phyloP scores from a whole-genome alignment of 1,140 invertebrate genomes.

The Nomia melanderi region DNA sequence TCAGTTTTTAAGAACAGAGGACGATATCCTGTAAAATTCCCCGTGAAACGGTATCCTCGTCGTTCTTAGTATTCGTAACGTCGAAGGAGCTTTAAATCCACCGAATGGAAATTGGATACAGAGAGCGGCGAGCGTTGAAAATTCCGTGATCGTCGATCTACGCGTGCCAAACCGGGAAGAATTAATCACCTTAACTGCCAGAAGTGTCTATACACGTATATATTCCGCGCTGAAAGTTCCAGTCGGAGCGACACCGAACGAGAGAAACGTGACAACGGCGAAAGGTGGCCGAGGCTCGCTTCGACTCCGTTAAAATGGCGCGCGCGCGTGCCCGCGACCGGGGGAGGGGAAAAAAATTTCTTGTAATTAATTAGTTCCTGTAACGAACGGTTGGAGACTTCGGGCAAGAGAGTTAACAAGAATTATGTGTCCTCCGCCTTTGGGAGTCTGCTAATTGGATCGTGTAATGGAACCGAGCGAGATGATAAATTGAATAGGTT shows the following conservation, averaged over 20 bases:
- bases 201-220: no score
- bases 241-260: not conserved
- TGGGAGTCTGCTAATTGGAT: slow-evolving; percentile 60
- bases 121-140: not conserved
- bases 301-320: not conserved
- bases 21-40: not conserved
- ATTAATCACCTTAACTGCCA: not conserved
- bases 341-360: slow-evolving; percentile 8
- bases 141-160: not conserved
- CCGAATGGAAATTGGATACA: slow-evolving; percentile 1
- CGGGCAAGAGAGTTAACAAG: slow-evolving; percentile 55
- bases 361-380: slow-evolving; percentile 55
- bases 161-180: not conserved
- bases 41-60: not conserved
- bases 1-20: no score
- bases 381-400: slow-evolving; percentile 50
- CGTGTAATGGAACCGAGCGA: slow-evolving; percentile 57
- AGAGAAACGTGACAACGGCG: not conserved
- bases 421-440: slow-evolving; percentile 59
- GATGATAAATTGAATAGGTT: slow-evolving; percentile 61
- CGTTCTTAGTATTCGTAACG: not conserved
- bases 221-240: not conserved
- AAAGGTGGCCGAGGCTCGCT: not conserved
- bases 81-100: not conserved
- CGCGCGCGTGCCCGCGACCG: no score